phyloP scores from a whole-genome alignment of 2,888 invertebrate species.

The Oligia fasciuncula region DNA sequence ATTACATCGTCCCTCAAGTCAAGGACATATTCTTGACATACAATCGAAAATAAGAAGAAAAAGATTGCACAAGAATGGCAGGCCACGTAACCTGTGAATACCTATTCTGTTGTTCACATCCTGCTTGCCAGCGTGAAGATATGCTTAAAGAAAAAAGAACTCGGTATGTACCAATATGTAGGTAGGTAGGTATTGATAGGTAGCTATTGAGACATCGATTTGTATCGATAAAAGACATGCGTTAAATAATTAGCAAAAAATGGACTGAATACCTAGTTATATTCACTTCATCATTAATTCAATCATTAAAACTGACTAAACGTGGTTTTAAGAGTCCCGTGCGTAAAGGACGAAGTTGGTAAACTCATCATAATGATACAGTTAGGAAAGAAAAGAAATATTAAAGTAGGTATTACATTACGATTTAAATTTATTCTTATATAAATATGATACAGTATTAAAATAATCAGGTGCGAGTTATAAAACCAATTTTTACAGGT shows the following conservation, averaged over 20 bases:
- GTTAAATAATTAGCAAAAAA: constrained; percentile 1
- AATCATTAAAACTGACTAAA: neutral
- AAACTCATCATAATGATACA: neutral
- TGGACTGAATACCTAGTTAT: neutral
- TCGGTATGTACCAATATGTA: neutral
- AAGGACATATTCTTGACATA: constrained; percentile 38
- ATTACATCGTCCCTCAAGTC: constrained; percentile 30
- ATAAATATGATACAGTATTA: neutral
- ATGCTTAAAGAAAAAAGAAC: constrained; percentile 4
- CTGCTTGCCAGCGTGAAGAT: constrained; percentile 41
- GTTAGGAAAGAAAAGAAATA: neutral
- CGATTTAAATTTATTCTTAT: neutral
- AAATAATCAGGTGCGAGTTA: neutral
- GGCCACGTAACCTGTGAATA: constrained; percentile 48
- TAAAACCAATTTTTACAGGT: neutral
- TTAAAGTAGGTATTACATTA: neutral
- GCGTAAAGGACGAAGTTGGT: neutral
- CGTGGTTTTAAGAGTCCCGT: neutral
- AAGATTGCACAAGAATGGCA: constrained; percentile 47
- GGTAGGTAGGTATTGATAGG: neutral
- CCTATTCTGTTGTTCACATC: constrained; percentile 55
- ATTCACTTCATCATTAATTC: neutral
- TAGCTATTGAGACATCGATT: constrained; percentile 5
- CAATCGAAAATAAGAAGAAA: constrained; percentile 40
- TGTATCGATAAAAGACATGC: neutral